Base-by-base conservation (phyloP, 2,888 invertebrate species). In the Eilema caniola region DNA sequence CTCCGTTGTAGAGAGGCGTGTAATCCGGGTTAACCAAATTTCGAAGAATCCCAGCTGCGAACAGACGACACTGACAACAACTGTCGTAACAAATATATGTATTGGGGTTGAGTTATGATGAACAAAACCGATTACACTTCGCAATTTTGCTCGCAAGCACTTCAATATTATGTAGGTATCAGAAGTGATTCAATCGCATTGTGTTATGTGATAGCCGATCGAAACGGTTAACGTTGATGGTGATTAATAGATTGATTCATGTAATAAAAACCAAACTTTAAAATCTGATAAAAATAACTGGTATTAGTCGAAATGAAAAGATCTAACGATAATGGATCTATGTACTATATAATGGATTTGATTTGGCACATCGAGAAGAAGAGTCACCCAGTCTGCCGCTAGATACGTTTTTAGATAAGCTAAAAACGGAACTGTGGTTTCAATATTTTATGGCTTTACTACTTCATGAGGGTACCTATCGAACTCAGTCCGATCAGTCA, bases 21-120 rank as follows among this genome's bases (percentile, higher is more conserved):
- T 96, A 77, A 98, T 97, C 86, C 99, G 97, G 64, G 98, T 97
- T 79, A 99, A 96, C 99, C 99, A 99, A 76, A 99, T 97, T 94
- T 99, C 99, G 92, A 99, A 99, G 96, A 99, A 99, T 75, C 99
- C 99, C 88, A 92, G 86, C 95, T 95, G 92, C 53, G 83, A 84
- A 89, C 78, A 87, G 31, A 62, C 25, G 20, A 41, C 56, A 62
- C 37, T 86, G 80, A 80, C 85, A 86, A 77, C 65, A 24, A 53
- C 65, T 41, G 71, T 73, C 14, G 28, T 66, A 10, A 74, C 56
- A 65, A 24, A 33, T 67, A 67, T 24, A 53, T 5, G 33, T 67
- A 28, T 74, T 80, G 67, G 61, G 3, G 62, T 41, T 78, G 69
- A 72, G 56, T 62, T 37, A 62, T 68, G 41, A 16, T 63, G 63